phyloP scores from a whole-genome alignment of 2,113 vertebrate species.

The Vanacampus margaritifer region DNA sequence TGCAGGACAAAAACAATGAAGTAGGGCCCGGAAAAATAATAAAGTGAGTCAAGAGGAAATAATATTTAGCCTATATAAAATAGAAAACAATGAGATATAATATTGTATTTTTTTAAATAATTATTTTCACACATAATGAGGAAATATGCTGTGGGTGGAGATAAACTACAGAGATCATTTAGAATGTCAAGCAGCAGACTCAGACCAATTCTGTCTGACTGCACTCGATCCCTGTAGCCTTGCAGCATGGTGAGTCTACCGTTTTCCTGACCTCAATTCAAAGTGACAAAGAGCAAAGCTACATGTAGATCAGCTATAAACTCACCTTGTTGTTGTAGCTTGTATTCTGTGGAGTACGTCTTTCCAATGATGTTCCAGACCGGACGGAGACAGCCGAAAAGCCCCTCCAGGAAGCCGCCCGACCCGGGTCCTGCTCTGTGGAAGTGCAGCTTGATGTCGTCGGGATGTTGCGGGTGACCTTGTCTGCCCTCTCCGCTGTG shows the following conservation, averaged over 20 bases:
- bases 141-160: not conserved
- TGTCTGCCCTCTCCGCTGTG: constrained; percentile 49
- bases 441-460: constrained; percentile 95
- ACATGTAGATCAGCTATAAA: constrained; percentile 11
- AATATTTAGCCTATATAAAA: too few relatives aligned
- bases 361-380: constrained; percentile 99
- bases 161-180: constrained; percentile 9
- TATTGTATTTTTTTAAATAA: too few relatives aligned
- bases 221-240: constrained; percentile 17
- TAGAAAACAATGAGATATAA: too few relatives aligned
- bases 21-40: not conserved
- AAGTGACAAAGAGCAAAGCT: constrained; percentile 39
- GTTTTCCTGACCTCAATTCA: constrained; percentile 49
- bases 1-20: not conserved
- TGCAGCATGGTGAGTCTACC: constrained; percentile 44
- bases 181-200: constrained; percentile 8
- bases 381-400: constrained; percentile 92
- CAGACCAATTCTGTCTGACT: constrained; percentile 38
- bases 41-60: too few relatives aligned
- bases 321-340: constrained; percentile 96
- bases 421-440: constrained; percentile 79
- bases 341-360: constrained; percentile 96
- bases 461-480: constrained; percentile 55
- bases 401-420: constrained; percentile 91
- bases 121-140: too few relatives aligned